phyloP scores from a whole-genome alignment of 2,888 invertebrate genomes.

The Alsophila aescularia region DNA sequence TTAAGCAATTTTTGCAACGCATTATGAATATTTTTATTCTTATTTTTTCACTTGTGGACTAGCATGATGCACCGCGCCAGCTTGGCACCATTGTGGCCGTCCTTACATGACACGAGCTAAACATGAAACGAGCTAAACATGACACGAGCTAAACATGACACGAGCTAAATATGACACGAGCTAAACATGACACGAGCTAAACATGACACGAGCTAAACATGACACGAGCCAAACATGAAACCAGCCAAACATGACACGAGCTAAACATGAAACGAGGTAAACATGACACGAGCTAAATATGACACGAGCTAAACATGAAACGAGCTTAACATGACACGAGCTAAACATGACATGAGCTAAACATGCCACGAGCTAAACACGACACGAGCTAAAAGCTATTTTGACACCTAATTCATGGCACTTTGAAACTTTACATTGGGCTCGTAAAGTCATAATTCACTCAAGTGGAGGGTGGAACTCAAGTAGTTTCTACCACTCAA shows the following conservation, averaged over 20 bases:
- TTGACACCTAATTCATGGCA: slow-evolving; percentile 30
- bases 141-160: slow-evolving; percentile 33
- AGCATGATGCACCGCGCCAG: slow-evolving; percentile 18
- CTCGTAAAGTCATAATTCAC: slow-evolving; percentile 23
- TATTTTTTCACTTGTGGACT: slow-evolving; percentile 16
- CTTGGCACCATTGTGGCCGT: slow-evolving; percentile 14
- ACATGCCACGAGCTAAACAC: no score
- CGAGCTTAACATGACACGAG: slow-evolving; percentile 33
- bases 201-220: slow-evolving; percentile 30
- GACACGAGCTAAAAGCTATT: slow-evolving; percentile 33
- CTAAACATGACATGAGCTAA: no score
- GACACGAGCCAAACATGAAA: slow-evolving; percentile 33
- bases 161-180: no score
- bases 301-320: slow-evolving; percentile 33
- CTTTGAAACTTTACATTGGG: slow-evolving; percentile 33
- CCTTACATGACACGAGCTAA: slow-evolving; percentile 33
- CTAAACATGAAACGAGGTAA: no score
- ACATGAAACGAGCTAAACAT: slow-evolving; percentile 31
- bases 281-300: slow-evolving; percentile 30
- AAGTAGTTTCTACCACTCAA: slow-evolving; percentile 21
- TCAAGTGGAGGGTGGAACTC: no score
- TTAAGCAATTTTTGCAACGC: slow-evolving; percentile 1
- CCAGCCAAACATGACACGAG: slow-evolving; percentile 32
- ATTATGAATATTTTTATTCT: slow-evolving; percentile 13
- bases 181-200: slow-evolving; percentile 31